Evolutionary conservation across 2,888 invertebrate genomes (phyloP).

Genomic region (Drosophila picticornis): DNA sequence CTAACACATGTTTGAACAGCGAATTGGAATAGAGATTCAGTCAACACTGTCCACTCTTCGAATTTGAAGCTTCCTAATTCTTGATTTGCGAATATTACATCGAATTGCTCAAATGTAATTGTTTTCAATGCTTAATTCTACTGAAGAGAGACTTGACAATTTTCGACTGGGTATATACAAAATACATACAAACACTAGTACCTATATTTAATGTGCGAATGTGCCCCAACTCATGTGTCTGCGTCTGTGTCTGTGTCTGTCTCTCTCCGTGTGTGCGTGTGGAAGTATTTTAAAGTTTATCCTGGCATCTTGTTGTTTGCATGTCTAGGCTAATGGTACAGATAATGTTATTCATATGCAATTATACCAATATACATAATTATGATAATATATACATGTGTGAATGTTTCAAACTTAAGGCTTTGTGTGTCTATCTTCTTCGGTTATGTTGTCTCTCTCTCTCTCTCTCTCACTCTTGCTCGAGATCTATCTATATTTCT

Average conservation of each 20-base stretch:
- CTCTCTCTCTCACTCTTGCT: background rate
- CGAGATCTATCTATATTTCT: background rate
- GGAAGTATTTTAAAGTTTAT: background rate
- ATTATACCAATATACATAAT: conserved; percentile 35
- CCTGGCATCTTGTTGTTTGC: conserved; percentile 19
- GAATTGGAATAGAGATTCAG: background rate
- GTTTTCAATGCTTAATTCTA: background rate
- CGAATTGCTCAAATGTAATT: background rate
- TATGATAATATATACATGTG: conserved; percentile 9
- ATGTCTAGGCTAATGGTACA: conserved; percentile 20
- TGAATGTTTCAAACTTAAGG: conserved; percentile 24
- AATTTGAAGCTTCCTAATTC: background rate
- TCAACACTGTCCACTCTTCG: background rate
- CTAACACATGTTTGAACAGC: too few species aligned
- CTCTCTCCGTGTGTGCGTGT: background rate
- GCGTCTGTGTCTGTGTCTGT: background rate
- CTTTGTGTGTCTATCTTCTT: conserved; percentile 30
- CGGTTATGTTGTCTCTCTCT: conserved; percentile 2
- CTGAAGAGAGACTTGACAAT: background rate
- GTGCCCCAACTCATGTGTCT: background rate
- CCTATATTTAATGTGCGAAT: conserved; percentile 16
- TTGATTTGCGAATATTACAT: background rate
- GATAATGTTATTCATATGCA: conserved; percentile 33
- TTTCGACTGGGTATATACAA: conserved; percentile 10
- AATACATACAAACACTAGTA: conserved; percentile 11